Base-by-base conservation (phyloP, 30 jellyfish, hydroid and myxozoan genomes). In the Hydractinia echinata region DNA sequence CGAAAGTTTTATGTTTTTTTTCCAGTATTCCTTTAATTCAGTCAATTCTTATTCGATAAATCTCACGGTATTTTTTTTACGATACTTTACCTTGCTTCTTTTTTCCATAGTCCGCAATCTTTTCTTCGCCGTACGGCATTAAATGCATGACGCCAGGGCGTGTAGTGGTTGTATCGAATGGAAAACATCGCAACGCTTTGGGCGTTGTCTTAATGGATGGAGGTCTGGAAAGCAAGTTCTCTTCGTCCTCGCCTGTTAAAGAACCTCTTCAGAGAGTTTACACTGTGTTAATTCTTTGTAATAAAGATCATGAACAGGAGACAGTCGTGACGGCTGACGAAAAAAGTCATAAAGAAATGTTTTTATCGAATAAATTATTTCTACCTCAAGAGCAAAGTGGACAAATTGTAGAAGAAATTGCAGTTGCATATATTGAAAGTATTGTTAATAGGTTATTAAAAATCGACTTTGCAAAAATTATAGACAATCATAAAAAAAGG, bases 401-500 rank as follows among this genome's bases (percentile, higher is more conserved):
- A 13, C 97, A 85, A 78, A 71, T 79, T 58, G 94, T 90, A n/a
- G 92, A 85, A 18, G 97, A 85, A 56, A 74, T 92, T 18, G 82
- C 86, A 4, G 98, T 88, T 50, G 77, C 88, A 49, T 95, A 87
- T 21, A 83, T 92, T 10, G 84, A 56, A 49, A 72, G 61, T 19
- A 79, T 92, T 10, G 4, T 90, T 4, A 73, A 91, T 8, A 70
- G 69, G 67, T 69, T 61, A 30, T 72, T 92, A 60, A 87, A 80
- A 67, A 51, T 87, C 6, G 98, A 92, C 20, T 66, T 86, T 44
- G 66, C 74, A 67, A 79, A 81, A 55, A 73, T 92, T 9, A 79
- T 87, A 13, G 95, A 87, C 53, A 90, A 92, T 67, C 94, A 85
- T 67, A 92, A 92, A 50, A 92, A 84, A 72, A 82, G 98, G 61